Evolutionary conservation across 2,797 vertebrate genomes (phyloP), one percentile per base, ranked within the genome.

Genomic region (Psittacula echo): DNA sequence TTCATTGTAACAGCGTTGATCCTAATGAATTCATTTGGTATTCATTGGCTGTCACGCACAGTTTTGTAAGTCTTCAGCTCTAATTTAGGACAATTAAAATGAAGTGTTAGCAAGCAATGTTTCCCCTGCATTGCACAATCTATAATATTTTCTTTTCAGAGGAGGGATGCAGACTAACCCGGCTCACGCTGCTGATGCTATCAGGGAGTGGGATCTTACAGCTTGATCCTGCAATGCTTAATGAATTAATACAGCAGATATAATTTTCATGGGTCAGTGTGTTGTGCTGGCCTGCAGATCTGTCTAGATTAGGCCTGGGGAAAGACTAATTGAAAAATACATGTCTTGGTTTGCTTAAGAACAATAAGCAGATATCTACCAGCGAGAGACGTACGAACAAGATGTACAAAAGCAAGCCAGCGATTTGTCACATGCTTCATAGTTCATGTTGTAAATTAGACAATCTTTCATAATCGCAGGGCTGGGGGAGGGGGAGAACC

Each of bases 391-490:
- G n/a, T 91, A 93, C 93, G 95, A 96, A 95, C 89, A 92, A 96
- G 97, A 98, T 98, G 97, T 97, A 98, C 97, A 98, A 98, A 98
- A 98, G 98, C 98, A 98, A 98, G 98, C 84, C 91, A 98, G 97
- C 15, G 94, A 99, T 99, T 98, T 98, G 98, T 98, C 98, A 98
- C 98, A 98, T 97, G 98, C 98, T 96, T 97, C 97, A 95, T 96
- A 98, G 97, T 98, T 98, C 95, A 94, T 96, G 98, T 97, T 97
- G 98, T 98, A 99, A 99, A 98, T 98, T 98, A 98, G 98, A 98
- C 98, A 98, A 98, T 99, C 98, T 98, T 98, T 99, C 98, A 98
- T 99, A 99, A 99, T 99, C 98, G 98, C 98, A 97, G 97, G 47
- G 61, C 54, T 90, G 95, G 94, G 94, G 90, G 94, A 94, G 76